phyloP scores from a whole-genome alignment of 2,113 vertebrate genomes.

The Arvicanthis niloticus region DNA sequence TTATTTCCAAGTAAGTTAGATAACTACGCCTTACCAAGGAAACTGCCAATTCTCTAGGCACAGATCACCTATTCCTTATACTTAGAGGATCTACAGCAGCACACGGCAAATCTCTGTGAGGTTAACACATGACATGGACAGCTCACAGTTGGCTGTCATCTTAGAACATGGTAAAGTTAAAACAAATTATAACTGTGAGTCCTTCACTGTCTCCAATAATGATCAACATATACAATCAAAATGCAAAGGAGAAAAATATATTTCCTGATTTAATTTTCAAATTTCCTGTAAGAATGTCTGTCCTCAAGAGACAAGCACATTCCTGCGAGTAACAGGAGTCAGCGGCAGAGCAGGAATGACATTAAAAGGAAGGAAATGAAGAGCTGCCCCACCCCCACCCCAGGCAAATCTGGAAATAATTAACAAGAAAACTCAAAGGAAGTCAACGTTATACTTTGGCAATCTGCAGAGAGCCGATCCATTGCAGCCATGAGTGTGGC shows the following conservation, averaged over 20 bases:
- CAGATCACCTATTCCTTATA: background rate
- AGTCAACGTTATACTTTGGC: constrained; percentile 26
- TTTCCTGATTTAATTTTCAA: constrained; percentile 73
- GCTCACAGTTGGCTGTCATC: background rate
- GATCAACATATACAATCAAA: constrained; percentile 52
- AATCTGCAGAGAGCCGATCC: background rate
- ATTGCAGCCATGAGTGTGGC: constrained; percentile 1
- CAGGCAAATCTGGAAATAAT: constrained; percentile 62
- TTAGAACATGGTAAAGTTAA: constrained; percentile 58
- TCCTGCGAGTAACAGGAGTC: constrained; percentile 66
- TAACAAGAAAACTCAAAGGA: constrained; percentile 73
- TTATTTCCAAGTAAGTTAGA: background rate
- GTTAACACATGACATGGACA: background rate
- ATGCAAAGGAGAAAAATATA: constrained; percentile 17
- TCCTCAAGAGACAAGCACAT: constrained; percentile 67
- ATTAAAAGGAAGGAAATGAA: constrained; percentile 30
- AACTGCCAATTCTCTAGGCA: background rate
- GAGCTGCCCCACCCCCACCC: background rate
- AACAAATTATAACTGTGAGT: constrained; percentile 46
- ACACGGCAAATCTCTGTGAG: background rate
- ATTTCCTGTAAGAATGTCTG: constrained; percentile 48
- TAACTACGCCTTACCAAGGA: constrained; percentile 11
- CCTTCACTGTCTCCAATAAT: constrained; percentile 57
- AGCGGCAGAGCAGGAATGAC: constrained; percentile 25
- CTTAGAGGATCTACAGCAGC: background rate